These are phyloP conservation scores for Carterocephalus palaemon DNA, from an alignment of 2,888 invertebrate genomes.

Conservation along the genomic window DNA sequence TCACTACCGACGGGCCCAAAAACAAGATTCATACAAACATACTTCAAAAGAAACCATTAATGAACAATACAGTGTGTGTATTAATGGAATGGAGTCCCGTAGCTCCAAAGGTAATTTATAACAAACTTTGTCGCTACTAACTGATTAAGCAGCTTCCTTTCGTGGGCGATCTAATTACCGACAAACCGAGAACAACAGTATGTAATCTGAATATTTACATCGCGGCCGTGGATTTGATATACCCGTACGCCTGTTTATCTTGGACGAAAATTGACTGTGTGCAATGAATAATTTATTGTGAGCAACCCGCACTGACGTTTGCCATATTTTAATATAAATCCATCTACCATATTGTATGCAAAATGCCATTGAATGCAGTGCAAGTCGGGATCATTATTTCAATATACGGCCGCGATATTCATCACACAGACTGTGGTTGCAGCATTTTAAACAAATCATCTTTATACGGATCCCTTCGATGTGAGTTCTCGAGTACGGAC, in stretches of 20 bases:
- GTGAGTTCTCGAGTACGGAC: constrained; percentile 44
- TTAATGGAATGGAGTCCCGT: constrained; percentile 39
- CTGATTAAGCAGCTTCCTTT: constrained; percentile 68
- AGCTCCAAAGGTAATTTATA: constrained; percentile 57
- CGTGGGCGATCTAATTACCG: constrained; percentile 76
- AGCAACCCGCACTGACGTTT: constrained; percentile 73
- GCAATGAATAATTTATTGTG: constrained; percentile 77
- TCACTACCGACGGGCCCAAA: no score
- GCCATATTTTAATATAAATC: constrained; percentile 79
- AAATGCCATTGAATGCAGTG: constrained; percentile 78
- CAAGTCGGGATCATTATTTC: constrained; percentile 76
- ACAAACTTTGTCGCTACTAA: constrained; percentile 64
- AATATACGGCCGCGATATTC: constrained; percentile 74
- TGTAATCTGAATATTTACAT: constrained; percentile 70
- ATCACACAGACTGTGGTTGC: constrained; percentile 65
- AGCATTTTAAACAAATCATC: constrained; percentile 78
- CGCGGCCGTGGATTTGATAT: constrained; percentile 68
- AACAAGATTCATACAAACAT: no score
- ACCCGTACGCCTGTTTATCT: constrained; percentile 65
- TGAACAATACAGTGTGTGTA: constrained; percentile 36
- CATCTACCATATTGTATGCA: constrained; percentile 79
- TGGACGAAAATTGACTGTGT: constrained; percentile 72
- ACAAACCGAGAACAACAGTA: constrained; percentile 74
- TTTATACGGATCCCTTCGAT: constrained; percentile 55
- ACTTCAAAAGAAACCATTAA: background rate